phyloP scores from a whole-genome alignment of 2,888 invertebrate species.

The Ellobium chinense region DNA sequence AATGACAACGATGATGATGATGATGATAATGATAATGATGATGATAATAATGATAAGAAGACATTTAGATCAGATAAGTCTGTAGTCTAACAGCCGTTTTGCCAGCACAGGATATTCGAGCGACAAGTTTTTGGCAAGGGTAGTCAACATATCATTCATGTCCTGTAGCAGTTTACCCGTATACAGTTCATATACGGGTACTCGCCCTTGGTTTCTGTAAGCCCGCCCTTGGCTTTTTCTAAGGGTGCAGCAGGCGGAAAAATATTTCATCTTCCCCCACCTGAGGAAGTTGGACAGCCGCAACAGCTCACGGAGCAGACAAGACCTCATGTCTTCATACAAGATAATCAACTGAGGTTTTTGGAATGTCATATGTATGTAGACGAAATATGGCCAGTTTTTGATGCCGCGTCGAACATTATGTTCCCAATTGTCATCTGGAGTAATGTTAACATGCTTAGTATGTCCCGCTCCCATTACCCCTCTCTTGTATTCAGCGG shows the following conservation, averaged over 20 bases:
- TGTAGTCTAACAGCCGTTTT: not conserved
- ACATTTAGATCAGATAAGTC: too few relatives aligned
- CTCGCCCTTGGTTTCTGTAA: not conserved
- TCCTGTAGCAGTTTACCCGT: not conserved
- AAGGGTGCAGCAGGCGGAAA: not conserved
- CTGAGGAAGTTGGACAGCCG: not conserved
- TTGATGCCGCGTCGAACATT: not conserved
- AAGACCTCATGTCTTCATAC: not conserved
- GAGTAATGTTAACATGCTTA: too few relatives aligned
- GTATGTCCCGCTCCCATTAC: too few relatives aligned
- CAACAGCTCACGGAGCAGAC: not conserved
- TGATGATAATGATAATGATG: too few relatives aligned
- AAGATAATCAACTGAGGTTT: not conserved
- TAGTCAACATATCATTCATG: not conserved
- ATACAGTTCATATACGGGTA: not conserved
- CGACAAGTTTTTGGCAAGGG: not conserved
- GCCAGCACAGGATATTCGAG: not conserved
- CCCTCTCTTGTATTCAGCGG: slow-evolving; percentile 7
- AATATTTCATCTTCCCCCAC: not conserved
- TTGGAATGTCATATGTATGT: not conserved
- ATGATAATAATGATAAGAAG: too few relatives aligned
- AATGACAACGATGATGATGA: too few relatives aligned
- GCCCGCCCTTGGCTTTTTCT: not conserved
- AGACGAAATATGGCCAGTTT: not conserved
- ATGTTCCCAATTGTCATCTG: too few relatives aligned